Evolutionary conservation across 2,888 invertebrate genomes (phyloP), one percentile per base, ranked within the genome.

Genomic region (Heliconius cydno): DNA sequence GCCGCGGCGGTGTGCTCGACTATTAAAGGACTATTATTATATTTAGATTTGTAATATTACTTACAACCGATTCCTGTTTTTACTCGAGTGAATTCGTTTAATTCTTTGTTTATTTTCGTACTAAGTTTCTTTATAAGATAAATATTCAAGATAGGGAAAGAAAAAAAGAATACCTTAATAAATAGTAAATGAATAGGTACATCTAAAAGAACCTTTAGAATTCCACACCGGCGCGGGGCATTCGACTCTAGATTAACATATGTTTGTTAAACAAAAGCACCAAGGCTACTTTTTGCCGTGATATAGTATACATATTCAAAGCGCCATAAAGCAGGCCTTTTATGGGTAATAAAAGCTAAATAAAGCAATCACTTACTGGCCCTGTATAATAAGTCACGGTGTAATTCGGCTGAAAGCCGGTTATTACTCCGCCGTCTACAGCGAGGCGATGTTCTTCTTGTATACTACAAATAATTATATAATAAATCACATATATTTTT

Each of bases 381-480:
- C 70, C 60, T 60, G 52, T 72, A 70, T 80, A 81, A 76, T 80
- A 80, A 81, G 75, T 77, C 68, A 80, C 52, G 67, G 30, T 67
- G 77, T 80, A 80, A 81, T 81, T 80, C 78, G 78, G 72, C 38
- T 78, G 80, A 81, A 81, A 79, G 78, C 81, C 68, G 52, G 76
- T 76, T 77, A 70, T 68, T 70, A 60, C 68, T 46, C 10, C 71
- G 28, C 71, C 19, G 34, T 19, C 70, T 57, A 71, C 57, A 28
- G n/a, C 19, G 71, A 22, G 38, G 28, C 28, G 63, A 19, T 25
- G 46, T n/a, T 72, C 72, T 41, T 41, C 30, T 66, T 34, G 25
- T 25, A 67, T 52, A 30, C 57, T 72, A 30, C 10, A 57, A 30
- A 73, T 28, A 68, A 22, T n/a, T 7, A 19, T 46, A 46, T 46